A percentile compares a stretch with the other conserved stretches of the same genome.
phyloP scores from a whole-genome alignment of 64 coral and sea anemone genomes.

The Anthopleura sola region DNA sequence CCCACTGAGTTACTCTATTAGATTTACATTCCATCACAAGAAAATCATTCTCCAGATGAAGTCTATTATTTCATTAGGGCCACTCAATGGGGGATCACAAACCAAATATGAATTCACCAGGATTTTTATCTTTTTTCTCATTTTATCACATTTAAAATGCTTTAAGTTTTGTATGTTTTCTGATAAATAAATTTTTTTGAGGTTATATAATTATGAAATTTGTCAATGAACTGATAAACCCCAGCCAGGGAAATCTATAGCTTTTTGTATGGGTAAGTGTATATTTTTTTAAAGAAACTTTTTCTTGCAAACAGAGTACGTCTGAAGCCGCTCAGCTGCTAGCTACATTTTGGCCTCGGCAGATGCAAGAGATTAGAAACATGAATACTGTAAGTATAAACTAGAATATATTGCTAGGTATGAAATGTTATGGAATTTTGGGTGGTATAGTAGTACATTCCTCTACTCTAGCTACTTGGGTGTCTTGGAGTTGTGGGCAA shows the following conservation, averaged over 20 bases:
- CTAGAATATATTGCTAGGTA: not conserved
- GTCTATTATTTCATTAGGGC: not conserved
- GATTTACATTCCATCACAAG: not conserved
- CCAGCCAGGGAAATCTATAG: too few species aligned
- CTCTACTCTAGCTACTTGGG: too few species aligned
- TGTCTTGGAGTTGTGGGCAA: too few species aligned
- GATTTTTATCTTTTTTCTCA: not conserved
- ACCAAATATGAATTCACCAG: not conserved
- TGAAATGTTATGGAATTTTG: not conserved
- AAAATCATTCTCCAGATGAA: not conserved
- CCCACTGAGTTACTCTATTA: too few species aligned
- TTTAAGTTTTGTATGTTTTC: not conserved
- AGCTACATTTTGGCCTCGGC: constrained; percentile 91
- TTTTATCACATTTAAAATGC: not conserved
- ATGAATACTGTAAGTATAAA: constrained; percentile 65
- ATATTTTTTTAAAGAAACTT: too few species aligned
- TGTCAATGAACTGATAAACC: too few species aligned
- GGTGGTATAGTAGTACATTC: not conserved
- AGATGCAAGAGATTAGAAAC: constrained; percentile 89
- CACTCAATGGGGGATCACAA: not conserved
- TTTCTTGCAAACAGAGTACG: constrained; percentile 31
- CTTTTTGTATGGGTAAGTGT: too few species aligned
- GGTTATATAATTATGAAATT: too few species aligned
- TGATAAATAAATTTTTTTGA: too few species aligned
- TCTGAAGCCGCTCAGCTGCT: constrained; percentile 94